Base-by-base conservation (phyloP, 92 coral and sea anemone genomes). In the Paramuricea clavata region DNA sequence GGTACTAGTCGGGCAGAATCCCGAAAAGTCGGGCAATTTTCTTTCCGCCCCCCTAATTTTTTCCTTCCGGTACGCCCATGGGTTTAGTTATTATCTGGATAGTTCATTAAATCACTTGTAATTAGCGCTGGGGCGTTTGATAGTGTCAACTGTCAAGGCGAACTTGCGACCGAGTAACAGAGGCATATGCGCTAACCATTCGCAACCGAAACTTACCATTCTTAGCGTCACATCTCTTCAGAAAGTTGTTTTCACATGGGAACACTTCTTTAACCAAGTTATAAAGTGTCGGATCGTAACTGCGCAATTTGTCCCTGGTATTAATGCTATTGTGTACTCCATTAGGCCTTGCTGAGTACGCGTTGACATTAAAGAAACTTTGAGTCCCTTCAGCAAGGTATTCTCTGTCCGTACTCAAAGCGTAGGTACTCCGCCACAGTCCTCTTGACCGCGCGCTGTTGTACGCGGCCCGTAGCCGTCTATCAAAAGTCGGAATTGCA, bases 301-400 rank as follows among this genome's bases (percentile, higher is more conserved):
- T 11, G 0, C 50, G 76, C 52, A 96, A 86, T 73, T 96, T 94
- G 0, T 83, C 42, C 21, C 99, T 86, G 0, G 99, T 96, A 80
- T 96, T 90, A 32, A 96, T 90, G 86, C 91, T 93, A 57, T 94
- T 94, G 86, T 96, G 99, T 22, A 96, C 75, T 17, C 98, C 97
- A 50, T 96, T 96, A 7, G 95, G 83, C 28, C 90, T 94, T 31
- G 76, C 87, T 3, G 87, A 85, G 39, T 92, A 93, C 22, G 92
- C 99, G 78, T 96, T 96, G 35, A 91, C 95, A 15, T 91, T 93
- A 64, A 92, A 96, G 79, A 52, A 96, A 54, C 98, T 94, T 86
- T 96, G 99, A 25, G 99, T 89, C 31, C 99, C 99, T 75, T 96
- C 99, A 54, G 99, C 97, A 56, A 96, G 86, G 82, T 96, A 96